Evolutionary conservation across 2,113 vertebrate species (phyloP), one percentile per base, ranked within the genome.

Genomic region (Lipotes vexillifer): DNA sequence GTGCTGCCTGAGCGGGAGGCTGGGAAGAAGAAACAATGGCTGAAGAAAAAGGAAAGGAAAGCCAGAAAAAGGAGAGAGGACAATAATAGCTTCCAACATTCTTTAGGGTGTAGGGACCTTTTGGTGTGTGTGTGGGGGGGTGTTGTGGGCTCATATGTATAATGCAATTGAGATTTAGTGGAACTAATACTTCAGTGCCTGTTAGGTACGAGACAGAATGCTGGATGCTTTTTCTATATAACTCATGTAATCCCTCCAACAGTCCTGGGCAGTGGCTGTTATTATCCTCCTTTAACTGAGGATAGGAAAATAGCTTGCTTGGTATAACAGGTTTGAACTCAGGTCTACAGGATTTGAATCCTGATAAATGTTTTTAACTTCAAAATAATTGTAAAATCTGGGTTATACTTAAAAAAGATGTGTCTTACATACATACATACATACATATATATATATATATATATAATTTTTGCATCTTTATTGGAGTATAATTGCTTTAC

Each of bases 251-350:
- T 75, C 63, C 59, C 6, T 65, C 4, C 29, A 38, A 65, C 9
- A 59, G 36, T 69, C 13, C 46, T 57, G 29, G 6, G 52, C 6
- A 10, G n/a, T 55, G 38, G 36, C 87, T 85, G 13, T 90, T 81
- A 55, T 61, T 82, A 55, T 75, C 41, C 3, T n/a, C n/a, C 29
- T 55, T 44, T 41, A 41, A 80, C 21, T 23, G 71, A 88, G 17
- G 18, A 63, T 14, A 20, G 71, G 74, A 85, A 96, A 93, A 59
- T 33, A 88, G 86, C 63, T 78, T 72, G 10, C 63, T 89, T 91
- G n/a, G 29, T 81, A 4, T 33, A 93, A 93, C 77, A 94, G 68
- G 72, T 94, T 97, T 91, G 82, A 96, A 92, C 68, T 86, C 14
- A 80, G 46, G 38, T 12, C 68, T 63, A 3, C 4, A 13, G 57